Evolutionary conservation across 2,888 invertebrate species (phyloP), one percentile per base, ranked within the genome.

Genomic region (Drosophila melanocephala): DNA sequence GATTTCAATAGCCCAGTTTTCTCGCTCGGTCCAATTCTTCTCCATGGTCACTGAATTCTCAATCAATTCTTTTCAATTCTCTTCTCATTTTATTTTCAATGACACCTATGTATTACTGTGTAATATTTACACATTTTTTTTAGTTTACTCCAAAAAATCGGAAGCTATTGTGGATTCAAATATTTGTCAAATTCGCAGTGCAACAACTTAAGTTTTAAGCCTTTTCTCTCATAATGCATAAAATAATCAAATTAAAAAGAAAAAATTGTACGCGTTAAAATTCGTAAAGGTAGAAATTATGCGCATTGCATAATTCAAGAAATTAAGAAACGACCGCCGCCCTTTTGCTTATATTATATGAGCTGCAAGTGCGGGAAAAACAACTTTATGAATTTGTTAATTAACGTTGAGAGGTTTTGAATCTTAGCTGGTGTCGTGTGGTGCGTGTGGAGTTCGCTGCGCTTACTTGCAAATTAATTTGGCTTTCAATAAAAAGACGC

Each of bases 401-500:
- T 85, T 85, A 87, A 70, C 59, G 71, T 32, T 58, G 74, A 65
- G 65, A 59, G 79, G 52, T 57, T 50, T 50, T 58, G 60, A 44
- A 28, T 65, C 59, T 12, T 62, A 59, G 26, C 10, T 63, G 72
- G 14, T 75, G 72, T 63, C 72, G 68, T 66, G 79, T 56, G 81
- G 77, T 81, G 79, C 81, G 83, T 72, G 83, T 70, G 61, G 80
- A 61, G 76, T 59, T 59, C 63, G 72, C 78, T 60, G 69, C 51
- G 88, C 72, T 87, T 83, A 75, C 72, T 83, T 89, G 88, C 80
- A 85, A 89, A 87, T 84, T 85, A 78, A 77, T 86, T 76, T 70
- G 69, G 58, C 70, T 87, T 87, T 87, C 77, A 84, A 82, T 83
- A 73, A 76, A 68, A 75, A 72, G 52, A 47, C 50, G 55, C 66